Percentiles rank a stretch among this genome's conserved stretches.
phyloP scores from a whole-genome alignment of 2,888 invertebrate genomes.

The Heliothis peltigera region DNA sequence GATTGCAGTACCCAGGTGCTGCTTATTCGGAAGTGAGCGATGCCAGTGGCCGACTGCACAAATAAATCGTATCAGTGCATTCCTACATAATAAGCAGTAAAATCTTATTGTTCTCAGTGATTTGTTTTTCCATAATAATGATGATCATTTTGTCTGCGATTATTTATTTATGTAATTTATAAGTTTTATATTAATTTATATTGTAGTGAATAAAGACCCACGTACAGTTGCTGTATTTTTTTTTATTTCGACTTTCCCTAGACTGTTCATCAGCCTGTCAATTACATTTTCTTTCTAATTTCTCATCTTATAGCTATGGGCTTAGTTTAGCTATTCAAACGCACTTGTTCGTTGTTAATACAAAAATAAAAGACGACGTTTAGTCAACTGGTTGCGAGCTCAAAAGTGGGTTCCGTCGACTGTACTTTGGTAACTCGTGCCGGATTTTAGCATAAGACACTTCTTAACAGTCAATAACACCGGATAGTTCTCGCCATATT shows the following conservation, averaged over 20 bases:
- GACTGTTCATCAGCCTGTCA: neutral
- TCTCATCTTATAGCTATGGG: too few species aligned
- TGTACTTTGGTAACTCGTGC: too few species aligned
- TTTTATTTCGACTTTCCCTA: constrained; percentile 39
- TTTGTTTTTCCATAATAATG: constrained; percentile 58
- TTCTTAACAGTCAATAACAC: too few species aligned
- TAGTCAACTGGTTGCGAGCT: too few species aligned
- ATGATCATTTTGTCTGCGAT: constrained; percentile 77
- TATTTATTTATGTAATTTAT: constrained; percentile 87
- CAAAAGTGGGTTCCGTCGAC: too few species aligned
- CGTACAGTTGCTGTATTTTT: constrained; percentile 61
- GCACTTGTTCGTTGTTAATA: too few species aligned
- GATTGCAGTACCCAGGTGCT: constrained; percentile 1
- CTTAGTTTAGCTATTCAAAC: too few species aligned
- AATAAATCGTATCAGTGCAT: constrained; percentile 60
- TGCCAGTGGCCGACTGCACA: constrained; percentile 35
- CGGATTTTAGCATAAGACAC: too few species aligned
- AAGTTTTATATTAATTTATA: constrained; percentile 87
- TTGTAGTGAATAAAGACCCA: constrained; percentile 83
- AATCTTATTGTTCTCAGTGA: constrained; percentile 49
- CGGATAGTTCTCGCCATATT: too few species aligned
- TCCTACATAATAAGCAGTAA: constrained; percentile 57
- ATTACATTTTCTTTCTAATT: neutral
- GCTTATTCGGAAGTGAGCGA: neutral
- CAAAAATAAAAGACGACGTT: too few species aligned